Percentiles rank a stretch among this genome's conserved stretches.
phyloP scores from a whole-genome alignment of 2,888 invertebrate genomes.

The Carpatolechia fugitivella region DNA sequence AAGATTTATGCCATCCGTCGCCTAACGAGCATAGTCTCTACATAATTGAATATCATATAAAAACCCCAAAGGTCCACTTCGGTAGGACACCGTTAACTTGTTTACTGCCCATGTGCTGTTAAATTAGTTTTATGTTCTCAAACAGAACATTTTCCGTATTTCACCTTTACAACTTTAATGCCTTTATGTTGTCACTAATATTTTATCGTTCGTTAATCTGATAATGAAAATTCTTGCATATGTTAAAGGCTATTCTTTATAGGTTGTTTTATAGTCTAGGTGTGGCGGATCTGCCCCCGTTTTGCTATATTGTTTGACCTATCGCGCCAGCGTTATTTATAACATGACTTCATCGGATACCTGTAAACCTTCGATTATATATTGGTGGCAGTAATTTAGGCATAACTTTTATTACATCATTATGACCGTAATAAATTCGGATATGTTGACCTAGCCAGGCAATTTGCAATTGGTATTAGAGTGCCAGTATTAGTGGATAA shows the following conservation, averaged over 20 bases:
- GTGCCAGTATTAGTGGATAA: too few species aligned
- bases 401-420: background rate
- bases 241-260: background rate
- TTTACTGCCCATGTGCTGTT: constrained; percentile 33
- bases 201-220: constrained; percentile 37
- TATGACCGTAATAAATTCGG: background rate
- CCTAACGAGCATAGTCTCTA: constrained; percentile 40
- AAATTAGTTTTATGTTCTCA: constrained; percentile 36
- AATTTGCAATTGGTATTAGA: background rate
- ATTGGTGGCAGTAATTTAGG: background rate
- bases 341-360: background rate
- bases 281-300: constrained; percentile 1
- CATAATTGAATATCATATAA: constrained; percentile 40
- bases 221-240: constrained; percentile 14
- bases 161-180: constrained; percentile 28
- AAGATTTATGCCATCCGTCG: constrained; percentile 54
- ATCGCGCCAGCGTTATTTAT: background rate
- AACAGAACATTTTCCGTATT: constrained; percentile 31
- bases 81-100: constrained; percentile 30
- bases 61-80: constrained; percentile 19
- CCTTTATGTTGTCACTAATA: constrained; percentile 31
- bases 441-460: background rate
- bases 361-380: background rate
- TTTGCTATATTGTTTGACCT: background rate
- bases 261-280: background rate